A percentile compares a stretch with the other conserved stretches of the same genome.
phyloP scores from a whole-genome alignment of 2,888 invertebrate genomes.

The Nomada fabriciana region DNA sequence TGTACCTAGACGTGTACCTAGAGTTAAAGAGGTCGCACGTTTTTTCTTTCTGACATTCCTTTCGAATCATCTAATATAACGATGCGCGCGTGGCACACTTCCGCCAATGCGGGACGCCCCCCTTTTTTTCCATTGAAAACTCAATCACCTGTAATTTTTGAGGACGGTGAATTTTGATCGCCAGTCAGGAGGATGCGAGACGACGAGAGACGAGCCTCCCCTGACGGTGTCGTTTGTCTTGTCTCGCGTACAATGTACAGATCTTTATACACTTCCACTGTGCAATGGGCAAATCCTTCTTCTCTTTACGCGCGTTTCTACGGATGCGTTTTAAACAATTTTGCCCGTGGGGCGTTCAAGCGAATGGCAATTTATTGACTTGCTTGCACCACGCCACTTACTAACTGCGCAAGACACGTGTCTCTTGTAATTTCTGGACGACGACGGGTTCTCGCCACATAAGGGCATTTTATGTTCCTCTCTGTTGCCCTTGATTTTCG shows the following conservation, averaged over 20 bases:
- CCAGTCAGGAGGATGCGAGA: neutral
- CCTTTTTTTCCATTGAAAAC: neutral
- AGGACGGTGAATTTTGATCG: neutral
- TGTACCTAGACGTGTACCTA: neutral
- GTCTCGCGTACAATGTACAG: too few relatives aligned
- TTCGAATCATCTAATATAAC: slow-evolving; percentile 14
- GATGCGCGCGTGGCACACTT: slow-evolving; percentile 22
- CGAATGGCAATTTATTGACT: neutral
- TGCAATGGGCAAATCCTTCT: neutral
- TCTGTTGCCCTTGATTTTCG: too few relatives aligned
- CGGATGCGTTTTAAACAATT: neutral
- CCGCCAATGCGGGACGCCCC: neutral
- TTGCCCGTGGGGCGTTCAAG: neutral
- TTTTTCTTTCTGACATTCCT: slow-evolving; percentile 16
- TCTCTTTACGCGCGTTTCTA: neutral
- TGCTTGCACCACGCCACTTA: neutral
- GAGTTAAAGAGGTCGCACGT: slow-evolving; percentile 26
- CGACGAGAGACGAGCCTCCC: too few relatives aligned
- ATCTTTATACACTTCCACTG: too few relatives aligned
- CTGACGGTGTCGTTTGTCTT: too few relatives aligned
- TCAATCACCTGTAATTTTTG: neutral
- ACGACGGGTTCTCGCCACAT: too few relatives aligned
- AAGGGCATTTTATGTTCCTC: neutral
- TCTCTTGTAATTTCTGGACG: neutral
- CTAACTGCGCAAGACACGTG: neutral